These are phyloP conservation scores for Allygus modestus DNA, from an alignment of 2,888 invertebrate species.

Conservation along the genomic window DNA sequence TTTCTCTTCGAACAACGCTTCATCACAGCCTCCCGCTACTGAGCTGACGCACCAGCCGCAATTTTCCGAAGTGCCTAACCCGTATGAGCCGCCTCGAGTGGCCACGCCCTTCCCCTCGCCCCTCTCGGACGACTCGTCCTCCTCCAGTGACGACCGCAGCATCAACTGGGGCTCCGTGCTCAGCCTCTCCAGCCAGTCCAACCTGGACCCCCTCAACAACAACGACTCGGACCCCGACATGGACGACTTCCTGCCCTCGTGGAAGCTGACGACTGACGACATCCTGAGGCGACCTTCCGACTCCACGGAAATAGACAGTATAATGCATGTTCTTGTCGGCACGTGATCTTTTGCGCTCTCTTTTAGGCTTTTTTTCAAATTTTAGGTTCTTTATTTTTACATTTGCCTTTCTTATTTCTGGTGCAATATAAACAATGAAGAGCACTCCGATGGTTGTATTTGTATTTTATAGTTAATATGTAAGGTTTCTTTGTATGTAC, in stretches of 20 bases:
- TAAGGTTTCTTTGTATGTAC: constrained; percentile 55
- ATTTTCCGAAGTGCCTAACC: constrained; percentile 69
- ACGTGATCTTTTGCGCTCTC: constrained; percentile 72
- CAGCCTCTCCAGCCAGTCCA: constrained; percentile 90
- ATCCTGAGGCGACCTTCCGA: constrained; percentile 74
- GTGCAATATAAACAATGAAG: constrained; percentile 59
- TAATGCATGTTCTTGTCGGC: constrained; percentile 79
- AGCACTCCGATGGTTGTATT: constrained; percentile 62
- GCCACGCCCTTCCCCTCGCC: constrained; percentile 81
- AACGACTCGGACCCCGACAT: constrained; percentile 82
- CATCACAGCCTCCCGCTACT: constrained; percentile 53
- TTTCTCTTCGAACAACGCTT: constrained; percentile 66
- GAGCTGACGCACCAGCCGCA: constrained; percentile 57
- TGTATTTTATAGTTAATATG: constrained; percentile 49
- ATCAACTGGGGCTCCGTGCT: constrained; percentile 96
- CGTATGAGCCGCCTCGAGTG: constrained; percentile 73
- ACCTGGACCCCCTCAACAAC: constrained; percentile 88
- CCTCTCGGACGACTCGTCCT: constrained; percentile 72
- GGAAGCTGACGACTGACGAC: constrained; percentile 78
- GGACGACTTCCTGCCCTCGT: constrained; percentile 76
- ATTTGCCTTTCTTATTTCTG: constrained; percentile 25
- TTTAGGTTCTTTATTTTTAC: constrained; percentile 41
- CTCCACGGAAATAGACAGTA: constrained; percentile 76
- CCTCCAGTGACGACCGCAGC: constrained; percentile 79
- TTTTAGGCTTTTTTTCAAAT: constrained; percentile 40